Evolutionary conservation across 2,113 vertebrate genomes (phyloP), one percentile per base, ranked within the genome.

Genomic region (Chaetorhynchus papuensis): DNA sequence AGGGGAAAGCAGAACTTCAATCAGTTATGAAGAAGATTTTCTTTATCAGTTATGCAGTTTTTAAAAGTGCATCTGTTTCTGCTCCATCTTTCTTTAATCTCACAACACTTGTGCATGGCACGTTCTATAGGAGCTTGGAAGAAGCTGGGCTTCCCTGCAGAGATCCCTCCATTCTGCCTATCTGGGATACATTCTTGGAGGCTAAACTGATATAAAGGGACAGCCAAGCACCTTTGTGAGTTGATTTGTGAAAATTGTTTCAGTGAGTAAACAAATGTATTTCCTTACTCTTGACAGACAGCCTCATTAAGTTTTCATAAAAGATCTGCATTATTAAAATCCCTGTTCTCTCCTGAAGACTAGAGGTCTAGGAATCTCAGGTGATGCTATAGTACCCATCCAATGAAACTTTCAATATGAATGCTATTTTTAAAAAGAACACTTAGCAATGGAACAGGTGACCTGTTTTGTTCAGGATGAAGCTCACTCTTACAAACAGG

Each of bases 281-380:
- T 91, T 74, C 65, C 87, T 94, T 92, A 74, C 74, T 95, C 70
- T 83, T 95, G 92, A 94, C 19, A 96, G 71, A 83, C 77, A 94
- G 37, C 33, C 53, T 96, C 84, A 95, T 98, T 89, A 97, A 96
- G 65, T 84, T 97, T 97, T 96, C 82, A 96, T 97, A 81, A 71
- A 86, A 92, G 78, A 96, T 66, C 76, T 92, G 45, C 74, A 97
- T 97, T 97, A 97, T 95, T 97, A 95, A 97, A 97, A 64, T 93
- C 64, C 77, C 71, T 95, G 81, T 52, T 87, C 47, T 78, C 83
- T 92, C 42, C 35, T 16, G 90, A 94, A 68, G 64, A 93, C 91
- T 61, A 28, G 28, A 95, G 27, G 33, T 49, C 33, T 3, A 96
- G 92, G 74, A 65, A 74, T 53, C 75, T 87, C 52, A 61, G 45